Base-by-base conservation (phyloP, 35 echinoderm and acorn worm species). In the Amphiura filiformis region DNA sequence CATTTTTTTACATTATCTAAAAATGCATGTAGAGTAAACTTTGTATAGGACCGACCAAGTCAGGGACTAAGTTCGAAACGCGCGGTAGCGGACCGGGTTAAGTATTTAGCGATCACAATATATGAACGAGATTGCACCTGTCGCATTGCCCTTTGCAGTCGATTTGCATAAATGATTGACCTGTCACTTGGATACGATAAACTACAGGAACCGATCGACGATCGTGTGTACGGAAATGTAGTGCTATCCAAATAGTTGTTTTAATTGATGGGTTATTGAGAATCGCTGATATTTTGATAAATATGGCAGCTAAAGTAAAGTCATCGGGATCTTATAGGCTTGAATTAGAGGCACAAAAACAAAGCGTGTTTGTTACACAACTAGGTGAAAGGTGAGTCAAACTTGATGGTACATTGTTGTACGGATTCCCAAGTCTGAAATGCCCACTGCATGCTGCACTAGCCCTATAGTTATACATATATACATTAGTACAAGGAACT, bases 321-420 rank as follows among this genome's bases (percentile, higher is more conserved):
- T 81, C 81, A 40, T 85, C 76, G 18, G 42, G 81, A 33, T 91
- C 95, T 36, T 94, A 91, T 37, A 93, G 84, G 49, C 84, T 97
- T 20, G 95, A 97, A 77, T 65, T 97, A 15, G 92, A 94, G 32
- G 84, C 89, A 37, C 95, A 93, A 34, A 97, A 97, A 80, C 81
- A 86, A 75, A 97, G 90, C 85, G 89, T 97, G 42, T 97, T 97
- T 89, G 95, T 97, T 32, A 97, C 95, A 15, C 95, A 97, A 81
- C 87, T 97, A 44, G 95, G 89, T 78, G 92, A 97, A 49, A 78
- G 89, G 64, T 80, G 84, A 88, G 87, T 36, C 86, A 83, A 78
- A 34, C 32, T 37, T 30, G 1, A 36, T 31, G 20, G 31, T 28
- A 39, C 1, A n/a, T n/a, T n/a, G 20, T 32, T 38, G 12, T 38